Percentiles rank a stretch among this genome's conserved stretches.
These are phyloP conservation scores for Channa argus DNA, from an alignment of 2,113 vertebrate genomes.

Conservation along the genomic window DNA sequence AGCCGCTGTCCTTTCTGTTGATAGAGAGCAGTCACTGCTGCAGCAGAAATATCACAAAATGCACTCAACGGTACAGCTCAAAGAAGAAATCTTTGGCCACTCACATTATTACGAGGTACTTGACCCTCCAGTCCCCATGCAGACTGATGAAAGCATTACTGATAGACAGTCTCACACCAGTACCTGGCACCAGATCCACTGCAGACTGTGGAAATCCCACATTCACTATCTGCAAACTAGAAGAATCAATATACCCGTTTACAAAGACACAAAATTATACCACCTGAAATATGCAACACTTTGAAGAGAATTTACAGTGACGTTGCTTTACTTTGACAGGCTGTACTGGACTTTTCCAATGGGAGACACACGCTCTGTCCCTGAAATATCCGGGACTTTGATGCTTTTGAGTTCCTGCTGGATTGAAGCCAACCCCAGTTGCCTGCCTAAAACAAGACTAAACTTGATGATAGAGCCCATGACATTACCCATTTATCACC, in stretches of 20 bases:
- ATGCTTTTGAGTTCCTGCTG: conserved; percentile 74
- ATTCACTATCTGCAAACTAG: conserved; percentile 72
- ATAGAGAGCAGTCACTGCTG: neutral
- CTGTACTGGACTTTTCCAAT: conserved; percentile 81
- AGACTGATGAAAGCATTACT: conserved; percentile 74
- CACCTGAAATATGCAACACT: neutral
- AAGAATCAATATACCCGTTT: neutral
- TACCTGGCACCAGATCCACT: conserved; percentile 68
- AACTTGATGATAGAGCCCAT: neutral
- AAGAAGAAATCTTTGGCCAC: neutral
- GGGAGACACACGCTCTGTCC: conserved; percentile 58
- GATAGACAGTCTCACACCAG: conserved; percentile 76
- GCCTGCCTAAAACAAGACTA: conserved; percentile 60
- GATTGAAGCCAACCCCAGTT: conserved; percentile 73
- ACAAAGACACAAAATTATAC: neutral
- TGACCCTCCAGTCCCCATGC: conserved; percentile 81
- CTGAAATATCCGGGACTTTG: conserved; percentile 79
- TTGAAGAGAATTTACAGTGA: neutral
- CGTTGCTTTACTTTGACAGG: conserved; percentile 74
- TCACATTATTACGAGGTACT: conserved; percentile 78
- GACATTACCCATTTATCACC: no score
- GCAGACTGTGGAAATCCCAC: conserved; percentile 76
- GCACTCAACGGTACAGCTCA: neutral
- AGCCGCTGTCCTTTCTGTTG: conserved; percentile 78
- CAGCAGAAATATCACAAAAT: neutral